Base-by-base conservation (phyloP, 2,113 vertebrate genomes). In the Colossoma macropomum region DNA sequence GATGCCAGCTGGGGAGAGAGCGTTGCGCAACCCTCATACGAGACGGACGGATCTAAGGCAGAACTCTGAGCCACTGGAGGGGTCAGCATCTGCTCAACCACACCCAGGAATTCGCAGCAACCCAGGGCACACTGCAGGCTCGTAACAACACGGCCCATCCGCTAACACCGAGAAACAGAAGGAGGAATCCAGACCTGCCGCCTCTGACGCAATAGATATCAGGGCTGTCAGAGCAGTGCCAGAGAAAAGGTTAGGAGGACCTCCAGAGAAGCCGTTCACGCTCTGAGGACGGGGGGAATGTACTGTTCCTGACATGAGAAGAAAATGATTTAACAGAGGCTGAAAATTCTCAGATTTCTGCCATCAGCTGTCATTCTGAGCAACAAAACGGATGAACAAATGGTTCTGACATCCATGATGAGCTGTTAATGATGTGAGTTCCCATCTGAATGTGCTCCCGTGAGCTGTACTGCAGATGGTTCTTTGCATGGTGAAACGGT, bases 91-190 rank as follows among this genome's bases (percentile, higher is more conserved):
- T 28, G 66, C 52, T 28, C 34, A 48, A 28, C 50, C 11, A 73
- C 68, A 73, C 45, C n/a, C 50, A 66, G 41, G 30, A 34, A 69
- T 75, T 56, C 1, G 34, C 38, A 79, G 25, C n/a, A 41, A 78
- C n/a, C 25, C 65, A 19, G 21, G 15, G n/a, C 30, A 50, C 19
- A 63, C 75, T 30, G 45, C 28, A 63, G 19, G 34, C 23, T 72
- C 62, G 10, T 6, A 34, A 74, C 27, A 38, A 79, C 17, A 50
- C 16, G 75, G 5, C n/a, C 4, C 75, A 68, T 50, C 16, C 9
- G 13, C 62, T 28, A 69, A 59, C 34, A 32, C 38, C 28, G 34
- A 65, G 66, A 28, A 48, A 48, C 52, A 32, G 3, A 6, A 78
- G 16, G 9, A 74, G 45, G 71, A 66, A 66, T 66, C 23, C 19